Percentiles rank a stretch among this genome's conserved stretches.
These are phyloP conservation scores for Bruchidius siliquastri DNA, from an alignment of 2,888 invertebrate genomes.

Conservation along the genomic window DNA sequence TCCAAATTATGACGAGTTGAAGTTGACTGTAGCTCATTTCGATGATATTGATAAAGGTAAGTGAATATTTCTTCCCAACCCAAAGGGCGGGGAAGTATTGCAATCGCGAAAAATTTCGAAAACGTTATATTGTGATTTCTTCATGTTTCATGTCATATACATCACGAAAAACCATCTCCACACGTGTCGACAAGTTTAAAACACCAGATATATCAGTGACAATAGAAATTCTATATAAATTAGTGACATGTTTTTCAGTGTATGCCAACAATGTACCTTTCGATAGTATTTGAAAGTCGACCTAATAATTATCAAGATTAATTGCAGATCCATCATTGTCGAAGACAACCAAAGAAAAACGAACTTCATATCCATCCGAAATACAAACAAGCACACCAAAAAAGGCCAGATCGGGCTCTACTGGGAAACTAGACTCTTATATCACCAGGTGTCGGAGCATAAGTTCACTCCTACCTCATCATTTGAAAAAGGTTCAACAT, in stretches of 20 bases:
- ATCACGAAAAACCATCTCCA: no score
- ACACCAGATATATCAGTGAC: no score
- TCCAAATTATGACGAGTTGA: slow-evolving; percentile 52
- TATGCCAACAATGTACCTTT: no score
- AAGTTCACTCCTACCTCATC: slow-evolving; percentile 47
- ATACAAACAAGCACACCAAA: slow-evolving; percentile 23
- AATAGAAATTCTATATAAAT: no score
- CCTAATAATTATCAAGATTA: not conserved
- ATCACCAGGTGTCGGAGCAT: slow-evolving; percentile 49
- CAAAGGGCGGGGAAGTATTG: no score
- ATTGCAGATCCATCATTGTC: not conserved
- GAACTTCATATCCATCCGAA: slow-evolving; percentile 4
- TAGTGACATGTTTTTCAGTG: no score
- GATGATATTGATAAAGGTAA: slow-evolving; percentile 29
- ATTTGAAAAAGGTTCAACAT: slow-evolving; percentile 43
- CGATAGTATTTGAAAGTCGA: no score
- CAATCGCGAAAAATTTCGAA: no score
- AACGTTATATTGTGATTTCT: no score
- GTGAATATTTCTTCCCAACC: not conserved
- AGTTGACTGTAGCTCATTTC: slow-evolving; percentile 39
- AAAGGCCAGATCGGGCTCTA: slow-evolving; percentile 36
- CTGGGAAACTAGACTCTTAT: slow-evolving; percentile 47
- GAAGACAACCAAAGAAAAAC: not conserved
- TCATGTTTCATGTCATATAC: no score
- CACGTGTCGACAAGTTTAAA: no score